Percentiles rank a stretch among this genome's conserved stretches.
Conservation (phyloP, 2,113 vertebrate species). For the Megalops atlanticus region DNA sequence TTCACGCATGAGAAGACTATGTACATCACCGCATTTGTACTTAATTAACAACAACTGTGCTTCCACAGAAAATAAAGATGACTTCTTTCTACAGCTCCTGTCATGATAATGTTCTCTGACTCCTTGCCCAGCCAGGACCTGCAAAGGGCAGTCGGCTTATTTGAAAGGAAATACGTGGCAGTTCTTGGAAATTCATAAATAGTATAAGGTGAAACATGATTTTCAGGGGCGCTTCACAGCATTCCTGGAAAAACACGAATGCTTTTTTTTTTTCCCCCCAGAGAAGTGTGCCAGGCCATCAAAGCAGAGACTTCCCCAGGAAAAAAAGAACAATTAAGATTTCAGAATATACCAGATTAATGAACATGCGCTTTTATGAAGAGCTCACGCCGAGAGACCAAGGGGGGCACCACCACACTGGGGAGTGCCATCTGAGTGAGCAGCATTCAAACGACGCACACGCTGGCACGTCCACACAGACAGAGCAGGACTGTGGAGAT, state of each 20-base stretch:
- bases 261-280: not conserved
- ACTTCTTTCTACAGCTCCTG: not conserved
- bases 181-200: slow-evolving; percentile 1
- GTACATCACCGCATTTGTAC: not conserved
- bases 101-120: not conserved
- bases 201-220: not conserved
- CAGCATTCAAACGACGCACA: slow-evolving; percentile 49
- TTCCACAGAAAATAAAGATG: not conserved
- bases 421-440: slow-evolving; percentile 8
- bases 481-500: slow-evolving; percentile 66
- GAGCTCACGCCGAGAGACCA: not conserved
- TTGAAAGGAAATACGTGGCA: not conserved
- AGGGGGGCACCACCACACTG: not conserved
- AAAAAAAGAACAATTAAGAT: not conserved
- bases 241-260: slow-evolving; percentile 15
- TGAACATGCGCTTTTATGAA: slow-evolving; percentile 1
- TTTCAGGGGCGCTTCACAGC: not conserved
- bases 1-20: not conserved
- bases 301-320: not conserved
- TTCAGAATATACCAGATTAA: not conserved
- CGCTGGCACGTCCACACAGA: slow-evolving; percentile 71
- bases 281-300: slow-evolving; percentile 2
- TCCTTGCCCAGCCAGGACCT: not conserved
- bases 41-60: not conserved
- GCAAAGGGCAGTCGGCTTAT: not conserved